Base-by-base conservation (phyloP, 23 tunicate genomes). In the Botrylloides violaceus region DNA sequence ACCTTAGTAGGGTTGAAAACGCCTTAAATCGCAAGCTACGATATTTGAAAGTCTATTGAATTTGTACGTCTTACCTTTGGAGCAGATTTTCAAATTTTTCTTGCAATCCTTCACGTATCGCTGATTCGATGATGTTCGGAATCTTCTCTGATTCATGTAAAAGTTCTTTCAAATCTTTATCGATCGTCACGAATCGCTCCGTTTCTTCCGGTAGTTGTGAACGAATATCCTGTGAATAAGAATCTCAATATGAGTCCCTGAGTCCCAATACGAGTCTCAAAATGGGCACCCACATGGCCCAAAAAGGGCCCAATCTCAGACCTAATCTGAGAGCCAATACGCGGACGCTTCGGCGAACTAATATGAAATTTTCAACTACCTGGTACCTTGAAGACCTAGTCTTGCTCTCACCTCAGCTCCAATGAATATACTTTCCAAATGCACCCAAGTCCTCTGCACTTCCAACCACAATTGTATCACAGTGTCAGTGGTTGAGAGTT, bases 381-480 rank as follows among this genome's bases (percentile, higher is more conserved):
- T n/a, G n/a, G n/a, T n/a, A n/a, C n/a, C n/a, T n/a, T n/a, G n/a
- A n/a, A n/a, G n/a, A n/a, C n/a, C n/a, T n/a, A n/a, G n/a, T n/a
- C n/a, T n/a, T n/a, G n/a, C n/a, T 24, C 23, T 73, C 36, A 85
- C 96, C 84, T 82, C 81, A 15, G 96, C 80, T 35, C 84, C 83
- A 55, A 88, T 88, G 58, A 88, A 88, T 24, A 88, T 82, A 58
- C 83, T 88, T 71, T 88, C 96, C 60, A 88, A 61, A 72, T 88
- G 96, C 20, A 76, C 43, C 96, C 96, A 88, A 21, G 88, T 88
- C 31, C 96, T 72, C 64, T 88, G 96, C 38, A 88, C 96, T 81
- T 88, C 96, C 32, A 88, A 58, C 96, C 96, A 88, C 4, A 77
- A 62, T 77, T 88, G 87, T 7, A 88, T 88, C 49, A 88, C 96